A percentile compares a stretch with the other conserved stretches of the same genome.
These are phyloP conservation scores for Peromyscus attwateri DNA, from an alignment of 2,797 vertebrate genomes.

Conservation along the genomic window DNA sequence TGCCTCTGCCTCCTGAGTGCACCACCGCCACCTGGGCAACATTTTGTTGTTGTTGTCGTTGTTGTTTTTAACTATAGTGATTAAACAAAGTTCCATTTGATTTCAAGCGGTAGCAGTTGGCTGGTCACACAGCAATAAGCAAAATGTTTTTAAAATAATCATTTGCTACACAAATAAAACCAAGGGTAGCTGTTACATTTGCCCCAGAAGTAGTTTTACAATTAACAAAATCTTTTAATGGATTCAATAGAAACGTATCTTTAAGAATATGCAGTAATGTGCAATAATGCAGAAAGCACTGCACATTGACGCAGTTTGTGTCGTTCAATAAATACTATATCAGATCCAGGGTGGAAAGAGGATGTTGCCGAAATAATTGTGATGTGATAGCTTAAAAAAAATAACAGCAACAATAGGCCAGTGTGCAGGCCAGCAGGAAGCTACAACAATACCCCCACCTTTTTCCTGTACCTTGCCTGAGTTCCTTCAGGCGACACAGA, in stretches of 20 bases:
- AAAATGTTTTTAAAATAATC: conserved; percentile 25
- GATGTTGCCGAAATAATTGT: conserved; percentile 89
- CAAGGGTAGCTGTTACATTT: background rate
- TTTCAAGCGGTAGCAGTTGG: conserved; percentile 6
- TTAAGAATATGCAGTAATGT: background rate
- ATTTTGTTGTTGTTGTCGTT: background rate
- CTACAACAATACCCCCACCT: conserved; percentile 96
- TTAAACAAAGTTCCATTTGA: background rate
- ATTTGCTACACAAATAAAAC: background rate
- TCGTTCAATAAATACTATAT: conserved; percentile 87
- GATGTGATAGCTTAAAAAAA: conserved; percentile 87
- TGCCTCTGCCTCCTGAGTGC: background rate
- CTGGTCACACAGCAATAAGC: background rate
- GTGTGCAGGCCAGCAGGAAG: conserved; percentile 93
- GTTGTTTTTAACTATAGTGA: background rate
- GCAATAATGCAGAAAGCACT: background rate
- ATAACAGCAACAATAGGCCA: conserved; percentile 89
- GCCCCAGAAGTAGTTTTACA: background rate
- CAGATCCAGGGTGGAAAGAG: conserved; percentile 87
- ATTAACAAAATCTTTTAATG: conserved; percentile 48
- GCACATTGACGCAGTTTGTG: conserved; percentile 82
- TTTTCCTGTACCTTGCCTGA: conserved; percentile 97
- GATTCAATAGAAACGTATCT: conserved; percentile 30
- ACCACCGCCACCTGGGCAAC: background rate
- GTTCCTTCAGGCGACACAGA: conserved; percentile 97